Percentiles rank a stretch among this genome's conserved stretches.
Conservation (phyloP, 92 coral and sea anemone genomes). For the Anthopleura xanthogrammica region DNA sequence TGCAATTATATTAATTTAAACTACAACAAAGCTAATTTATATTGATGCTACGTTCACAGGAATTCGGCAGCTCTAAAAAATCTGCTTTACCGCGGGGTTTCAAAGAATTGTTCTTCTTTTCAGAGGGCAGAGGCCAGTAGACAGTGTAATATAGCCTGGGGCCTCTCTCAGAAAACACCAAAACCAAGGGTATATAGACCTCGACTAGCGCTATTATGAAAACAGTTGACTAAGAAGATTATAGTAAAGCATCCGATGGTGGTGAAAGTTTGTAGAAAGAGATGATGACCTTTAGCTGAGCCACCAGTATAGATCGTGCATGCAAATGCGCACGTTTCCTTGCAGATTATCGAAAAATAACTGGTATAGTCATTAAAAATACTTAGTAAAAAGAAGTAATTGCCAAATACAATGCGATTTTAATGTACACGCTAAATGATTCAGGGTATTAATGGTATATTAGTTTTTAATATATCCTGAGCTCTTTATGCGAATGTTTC, state of each 20-base stretch:
- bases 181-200: not conserved
- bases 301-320: not conserved
- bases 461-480: conserved; percentile 9
- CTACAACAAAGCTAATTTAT: too few relatives aligned
- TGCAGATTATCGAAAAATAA: not conserved
- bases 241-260: not conserved
- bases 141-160: not conserved
- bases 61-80: not conserved
- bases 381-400: not conserved
- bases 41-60: not conserved
- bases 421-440: conserved; percentile 24
- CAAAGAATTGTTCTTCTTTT: not conserved
- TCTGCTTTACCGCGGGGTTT: not conserved
- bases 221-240: not conserved
- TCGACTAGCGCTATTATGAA: not conserved
- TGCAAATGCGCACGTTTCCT: not conserved
- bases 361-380: not conserved
- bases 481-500: conserved; percentile 3
- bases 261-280: not conserved
- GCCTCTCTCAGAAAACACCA: not conserved
- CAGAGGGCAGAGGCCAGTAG: not conserved
- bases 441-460: not conserved
- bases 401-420: conserved; percentile 16
- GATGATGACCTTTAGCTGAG: not conserved
- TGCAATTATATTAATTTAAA: not conserved